Percentiles rank a stretch among this genome's conserved stretches.
These are phyloP conservation scores for Xenentodon cancila DNA, from an alignment of 2,797 vertebrate genomes.

Conservation along the genomic window DNA sequence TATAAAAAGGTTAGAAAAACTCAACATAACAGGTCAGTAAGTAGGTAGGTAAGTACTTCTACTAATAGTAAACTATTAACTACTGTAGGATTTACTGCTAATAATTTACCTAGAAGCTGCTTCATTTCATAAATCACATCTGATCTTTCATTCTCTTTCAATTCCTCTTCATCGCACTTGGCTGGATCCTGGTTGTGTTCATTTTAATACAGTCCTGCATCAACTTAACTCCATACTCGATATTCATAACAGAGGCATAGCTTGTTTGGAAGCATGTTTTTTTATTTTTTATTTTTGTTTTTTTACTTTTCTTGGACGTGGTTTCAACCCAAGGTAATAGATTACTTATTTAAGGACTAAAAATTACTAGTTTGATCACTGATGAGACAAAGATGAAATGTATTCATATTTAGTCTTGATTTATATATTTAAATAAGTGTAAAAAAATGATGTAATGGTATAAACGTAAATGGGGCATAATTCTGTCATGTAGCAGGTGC, in stretches of 20 bases:
- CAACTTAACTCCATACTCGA: constrained; percentile 49
- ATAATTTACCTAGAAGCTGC: too few species aligned
- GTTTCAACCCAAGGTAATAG: constrained; percentile 7
- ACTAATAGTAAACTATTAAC: too few species aligned
- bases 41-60: too few species aligned
- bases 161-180: constrained; percentile 1
- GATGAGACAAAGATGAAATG: constrained; percentile 8
- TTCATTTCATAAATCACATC: too few species aligned
- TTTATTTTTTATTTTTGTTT: neutral
- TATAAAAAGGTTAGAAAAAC: too few species aligned
- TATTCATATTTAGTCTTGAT: neutral
- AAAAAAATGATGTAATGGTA: neutral
- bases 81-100: too few species aligned
- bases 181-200: constrained; percentile 6
- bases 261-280: constrained; percentile 17
- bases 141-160: neutral
- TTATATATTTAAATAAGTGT: neutral
- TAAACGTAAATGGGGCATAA: constrained; percentile 42
- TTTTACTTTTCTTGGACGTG: neutral
- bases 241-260: constrained; percentile 47
- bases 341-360: constrained; percentile 33
- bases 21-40: too few species aligned
- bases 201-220: constrained; percentile 35
- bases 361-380: constrained; percentile 9
- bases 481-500: constrained; percentile 71